Base-by-base conservation (phyloP, 2,888 invertebrate species). In the Deilephila elpenor region DNA sequence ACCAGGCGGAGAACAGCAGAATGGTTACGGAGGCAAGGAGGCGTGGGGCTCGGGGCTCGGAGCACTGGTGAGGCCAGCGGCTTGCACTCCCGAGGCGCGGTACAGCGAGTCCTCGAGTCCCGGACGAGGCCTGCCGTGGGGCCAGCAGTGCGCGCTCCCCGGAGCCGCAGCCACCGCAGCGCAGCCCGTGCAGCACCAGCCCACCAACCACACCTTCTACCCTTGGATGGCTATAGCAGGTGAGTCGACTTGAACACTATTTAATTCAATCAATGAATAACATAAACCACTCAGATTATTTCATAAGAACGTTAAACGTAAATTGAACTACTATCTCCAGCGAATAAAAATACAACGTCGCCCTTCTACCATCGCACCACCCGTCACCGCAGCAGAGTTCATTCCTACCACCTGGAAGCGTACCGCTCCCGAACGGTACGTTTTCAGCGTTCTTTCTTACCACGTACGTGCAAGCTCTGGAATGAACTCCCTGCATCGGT, bases 171-270 rank as follows among this genome's bases (percentile, higher is more conserved):
- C 97, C 80, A 96, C 97, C 88, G 96, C 97, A 83, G 96, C 97
- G 71, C 97, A 97, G 84, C 98, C 97, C 89, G 97, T 98, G 82
- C 98, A 98, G 94, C 98, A 98, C 95, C 97, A 98, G 95, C 96
- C 97, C 93, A 96, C 96, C 95, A 98, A 97, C 94, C 98, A 98
- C 96, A 98, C 98, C 89, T 98, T 98, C 96, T 98, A 98, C 95
- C 98, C 98, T 85, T 98, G 98, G 98, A 98, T 98, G 98, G 98
- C 98, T 95, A 98, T 98, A 96, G 98, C 98, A 98, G 98, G 98
- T 98, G 94, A 97, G 98, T 96, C 56, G 74, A 67, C 11, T 44
- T 14, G 44, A 2, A 44, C 62, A 75, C 70, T 67, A 71, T 72
- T 64, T 73, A 64, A 56, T 75, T 75, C 70, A 75, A 77, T 73